A percentile compares a stretch with the other conserved stretches of the same genome.
phyloP scores from a whole-genome alignment of 2,888 invertebrate species.

The Drosophila mayaguana region DNA sequence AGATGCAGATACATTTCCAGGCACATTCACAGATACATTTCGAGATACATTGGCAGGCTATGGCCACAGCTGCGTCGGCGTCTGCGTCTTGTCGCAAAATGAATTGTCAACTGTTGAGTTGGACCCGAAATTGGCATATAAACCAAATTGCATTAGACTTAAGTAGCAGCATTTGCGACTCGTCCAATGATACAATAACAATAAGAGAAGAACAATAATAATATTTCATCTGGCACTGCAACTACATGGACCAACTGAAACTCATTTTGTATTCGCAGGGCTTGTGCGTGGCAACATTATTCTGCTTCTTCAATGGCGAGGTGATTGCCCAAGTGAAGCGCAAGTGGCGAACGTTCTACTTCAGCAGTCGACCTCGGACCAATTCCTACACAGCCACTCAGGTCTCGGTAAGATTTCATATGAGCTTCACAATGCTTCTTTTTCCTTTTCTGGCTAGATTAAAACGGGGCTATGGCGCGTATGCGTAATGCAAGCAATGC shows the following conservation, averaged over 20 bases:
- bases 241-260: background rate
- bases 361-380: constrained; percentile 89
- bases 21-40: constrained; percentile 5
- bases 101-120: constrained; percentile 56
- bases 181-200: constrained; percentile 4
- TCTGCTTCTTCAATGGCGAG: constrained; percentile 98
- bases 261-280: constrained; percentile 87
- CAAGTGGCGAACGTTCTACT: constrained; percentile 91
- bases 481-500: constrained; percentile 57
- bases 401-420: constrained; percentile 91
- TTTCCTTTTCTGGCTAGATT: constrained; percentile 20
- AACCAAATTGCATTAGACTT: constrained; percentile 57
- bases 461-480: constrained; percentile 62
- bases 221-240: background rate
- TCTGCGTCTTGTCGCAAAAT: constrained; percentile 22
- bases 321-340: constrained; percentile 94
- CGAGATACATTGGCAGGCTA: background rate
- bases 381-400: constrained; percentile 95
- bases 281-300: constrained; percentile 95
- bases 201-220: constrained; percentile 30
- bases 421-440: constrained; percentile 67
- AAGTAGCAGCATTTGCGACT: constrained; percentile 15
- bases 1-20: background rate
- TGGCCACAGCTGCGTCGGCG: constrained; percentile 3
- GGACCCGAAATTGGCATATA: constrained; percentile 56